A percentile compares a stretch with the other conserved stretches of the same genome.
These are phyloP conservation scores for Paramormyrops hopkinsi DNA, from an alignment of 2,797 vertebrate genomes.

Conservation along the genomic window DNA sequence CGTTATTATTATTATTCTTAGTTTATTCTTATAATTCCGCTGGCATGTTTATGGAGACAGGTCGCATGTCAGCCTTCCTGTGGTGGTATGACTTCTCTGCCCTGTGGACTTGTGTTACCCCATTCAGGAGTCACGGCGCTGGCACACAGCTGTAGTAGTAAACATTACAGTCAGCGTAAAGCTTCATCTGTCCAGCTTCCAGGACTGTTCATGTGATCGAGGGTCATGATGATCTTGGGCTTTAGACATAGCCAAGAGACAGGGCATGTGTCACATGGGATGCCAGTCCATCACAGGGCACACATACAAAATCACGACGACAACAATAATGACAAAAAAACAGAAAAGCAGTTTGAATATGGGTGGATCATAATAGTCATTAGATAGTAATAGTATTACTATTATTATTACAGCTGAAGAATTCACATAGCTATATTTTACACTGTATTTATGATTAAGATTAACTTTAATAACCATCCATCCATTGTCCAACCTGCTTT, in stretches of 20 bases:
- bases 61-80: neutral
- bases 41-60: neutral
- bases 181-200: neutral
- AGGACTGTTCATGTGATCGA: neutral
- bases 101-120: neutral
- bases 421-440: neutral
- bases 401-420: neutral
- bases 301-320: neutral
- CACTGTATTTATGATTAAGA: neutral
- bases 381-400: neutral
- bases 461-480: neutral
- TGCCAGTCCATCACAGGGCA: neutral
- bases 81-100: neutral
- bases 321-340: neutral
- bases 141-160: neutral
- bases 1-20: neutral
- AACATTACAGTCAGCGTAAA: neutral
- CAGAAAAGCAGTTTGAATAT: neutral
- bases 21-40: neutral
- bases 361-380: neutral
- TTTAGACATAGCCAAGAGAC: neutral
- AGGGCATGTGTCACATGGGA: neutral
- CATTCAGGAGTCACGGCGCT: neutral
- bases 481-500: no score
- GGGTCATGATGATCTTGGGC: neutral